A percentile compares a stretch with the other conserved stretches of the same genome.
phyloP scores from a whole-genome alignment of 2,797 vertebrate genomes.

The Chloroceryle inda region DNA sequence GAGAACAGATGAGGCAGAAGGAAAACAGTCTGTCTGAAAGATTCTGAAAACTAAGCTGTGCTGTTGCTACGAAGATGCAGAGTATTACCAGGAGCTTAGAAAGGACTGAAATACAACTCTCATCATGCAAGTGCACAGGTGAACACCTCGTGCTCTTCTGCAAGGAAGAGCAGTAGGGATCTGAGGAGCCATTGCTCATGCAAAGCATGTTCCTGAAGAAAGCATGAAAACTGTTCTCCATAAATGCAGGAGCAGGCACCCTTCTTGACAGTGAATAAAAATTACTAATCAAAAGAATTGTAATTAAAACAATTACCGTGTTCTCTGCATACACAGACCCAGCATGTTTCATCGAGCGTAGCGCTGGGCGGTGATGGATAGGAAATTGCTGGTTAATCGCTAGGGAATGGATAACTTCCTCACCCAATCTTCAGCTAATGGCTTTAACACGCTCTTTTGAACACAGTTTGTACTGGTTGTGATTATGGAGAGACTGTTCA shows the following conservation, averaged over 20 bases:
- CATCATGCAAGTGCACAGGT: neutral
- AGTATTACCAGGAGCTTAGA: neutral
- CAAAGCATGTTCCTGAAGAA: neutral
- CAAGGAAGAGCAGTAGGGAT: neutral
- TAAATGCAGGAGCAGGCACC: neutral
- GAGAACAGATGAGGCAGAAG: neutral
- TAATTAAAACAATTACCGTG: slow-evolving; percentile 30
- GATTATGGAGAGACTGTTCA: neutral
- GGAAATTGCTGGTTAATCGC: slow-evolving; percentile 20
- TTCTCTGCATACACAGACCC: neutral
- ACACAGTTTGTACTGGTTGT: neutral
- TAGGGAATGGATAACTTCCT: neutral
- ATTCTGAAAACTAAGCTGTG: neutral
- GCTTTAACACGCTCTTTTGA: neutral
- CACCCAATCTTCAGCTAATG: slow-evolving; percentile 7
- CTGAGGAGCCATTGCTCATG: neutral
- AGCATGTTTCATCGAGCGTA: neutral
- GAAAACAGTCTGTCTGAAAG: neutral
- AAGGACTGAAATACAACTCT: neutral
- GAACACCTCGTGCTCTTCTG: neutral
- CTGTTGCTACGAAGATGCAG: neutral
- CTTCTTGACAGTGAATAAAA: neutral
- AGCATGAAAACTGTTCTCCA: neutral
- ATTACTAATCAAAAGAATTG: slow-evolving; percentile 4
- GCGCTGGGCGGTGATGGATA: neutral